Evolutionary conservation across 1,140 invertebrate species (phyloP).

Genomic region (Tribolium madens): DNA sequence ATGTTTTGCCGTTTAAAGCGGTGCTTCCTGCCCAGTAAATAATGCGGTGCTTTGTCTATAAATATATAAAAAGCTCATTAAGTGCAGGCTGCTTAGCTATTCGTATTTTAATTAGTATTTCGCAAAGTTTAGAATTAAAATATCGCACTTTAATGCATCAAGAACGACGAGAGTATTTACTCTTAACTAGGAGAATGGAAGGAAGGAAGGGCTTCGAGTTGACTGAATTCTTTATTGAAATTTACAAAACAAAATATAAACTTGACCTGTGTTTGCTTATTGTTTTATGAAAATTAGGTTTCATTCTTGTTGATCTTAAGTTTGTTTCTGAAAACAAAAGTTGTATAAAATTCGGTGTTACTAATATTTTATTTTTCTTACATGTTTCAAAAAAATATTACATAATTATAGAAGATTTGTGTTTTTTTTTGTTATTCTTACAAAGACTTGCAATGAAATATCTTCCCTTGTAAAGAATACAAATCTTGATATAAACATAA

Average conservation of each 20-base stretch:
- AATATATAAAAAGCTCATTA: constrained; percentile 33
- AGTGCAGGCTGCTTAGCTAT: constrained; percentile 13
- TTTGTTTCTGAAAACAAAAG: not conserved
- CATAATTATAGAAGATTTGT: not conserved
- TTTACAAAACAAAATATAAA: not conserved
- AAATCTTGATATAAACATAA: too few species aligned
- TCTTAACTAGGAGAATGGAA: not conserved
- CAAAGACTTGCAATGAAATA: too few species aligned
- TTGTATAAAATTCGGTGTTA: not conserved
- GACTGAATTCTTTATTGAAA: not conserved
- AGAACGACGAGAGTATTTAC: constrained; percentile 7
- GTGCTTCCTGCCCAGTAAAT: not conserved
- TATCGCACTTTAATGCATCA: constrained; percentile 23
- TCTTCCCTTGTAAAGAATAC: too few species aligned
- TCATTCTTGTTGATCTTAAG: not conserved
- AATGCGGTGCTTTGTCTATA: constrained; percentile 7
- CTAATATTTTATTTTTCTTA: too few species aligned
- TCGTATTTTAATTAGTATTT: constrained; percentile 28
- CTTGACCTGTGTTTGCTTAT: not conserved
- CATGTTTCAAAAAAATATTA: not conserved
- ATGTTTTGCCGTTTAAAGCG: not conserved
- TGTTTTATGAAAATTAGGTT: not conserved
- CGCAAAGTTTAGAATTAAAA: constrained; percentile 22
- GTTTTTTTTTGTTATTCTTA: not conserved
- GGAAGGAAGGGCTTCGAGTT: not conserved